A percentile compares a stretch with the other conserved stretches of the same genome.
Evolutionary conservation across 2,888 invertebrate species (phyloP).

Genomic region (Drosophila testacea): DNA sequence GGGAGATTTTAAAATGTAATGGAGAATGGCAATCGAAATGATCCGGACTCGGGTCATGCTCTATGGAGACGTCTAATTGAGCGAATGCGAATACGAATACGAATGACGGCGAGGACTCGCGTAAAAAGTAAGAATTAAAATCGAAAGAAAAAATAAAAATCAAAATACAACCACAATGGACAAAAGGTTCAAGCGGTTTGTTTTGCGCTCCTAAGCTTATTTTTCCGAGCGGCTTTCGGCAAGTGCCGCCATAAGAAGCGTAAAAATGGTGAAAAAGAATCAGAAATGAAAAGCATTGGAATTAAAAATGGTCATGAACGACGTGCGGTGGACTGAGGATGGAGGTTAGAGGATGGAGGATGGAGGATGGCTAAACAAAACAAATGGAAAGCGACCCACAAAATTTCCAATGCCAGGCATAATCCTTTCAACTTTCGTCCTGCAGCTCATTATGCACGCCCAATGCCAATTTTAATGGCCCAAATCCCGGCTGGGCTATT

Average conservation of each 20-base stretch:
- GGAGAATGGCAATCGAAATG: conserved; percentile 44
- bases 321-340: conserved; percentile 1
- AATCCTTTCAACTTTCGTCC: conserved; percentile 67
- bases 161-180: conserved; percentile 53
- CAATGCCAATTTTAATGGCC: conserved; percentile 71
- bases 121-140: conserved; percentile 75
- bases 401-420: conserved; percentile 61
- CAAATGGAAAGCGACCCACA: conserved; percentile 58
- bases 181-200: conserved; percentile 69
- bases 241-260: conserved; percentile 67
- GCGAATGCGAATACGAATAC: conserved; percentile 40
- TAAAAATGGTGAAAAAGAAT: conserved; percentile 51
- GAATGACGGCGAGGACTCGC: conserved; percentile 35
- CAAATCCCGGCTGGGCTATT: conserved; percentile 62
- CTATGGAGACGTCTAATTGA: conserved; percentile 72
- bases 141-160: conserved; percentile 24
- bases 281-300: conserved; percentile 53
- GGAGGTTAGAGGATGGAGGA: neutral
- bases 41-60: conserved; percentile 34
- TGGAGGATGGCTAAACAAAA: conserved; percentile 60
- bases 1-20: conserved; percentile 49
- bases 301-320: conserved; percentile 64
- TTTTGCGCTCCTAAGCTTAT: conserved; percentile 74
- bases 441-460: conserved; percentile 71
- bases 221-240: conserved; percentile 68